Conservation (phyloP, 2,888 invertebrate genomes). For the Ophion ventricosus region DNA sequence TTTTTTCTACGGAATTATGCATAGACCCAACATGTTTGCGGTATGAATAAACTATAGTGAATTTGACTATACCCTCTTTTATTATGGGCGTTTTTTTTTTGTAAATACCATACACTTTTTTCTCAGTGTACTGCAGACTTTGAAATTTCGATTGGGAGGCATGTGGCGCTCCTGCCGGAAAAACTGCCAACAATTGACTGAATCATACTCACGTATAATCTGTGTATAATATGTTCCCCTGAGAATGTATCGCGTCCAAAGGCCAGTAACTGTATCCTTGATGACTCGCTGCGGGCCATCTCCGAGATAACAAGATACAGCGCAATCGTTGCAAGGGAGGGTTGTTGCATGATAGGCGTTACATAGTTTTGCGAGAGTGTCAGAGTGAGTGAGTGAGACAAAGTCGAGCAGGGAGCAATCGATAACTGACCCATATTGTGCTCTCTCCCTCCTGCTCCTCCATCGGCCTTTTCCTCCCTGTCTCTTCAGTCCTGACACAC, state of each 20-base stretch:
- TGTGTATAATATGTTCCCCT: not conserved
- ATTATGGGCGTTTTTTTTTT: too few relatives aligned
- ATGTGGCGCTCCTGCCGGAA: too few relatives aligned
- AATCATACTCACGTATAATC: not conserved
- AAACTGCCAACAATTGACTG: too few relatives aligned
- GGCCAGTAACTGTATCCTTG: not conserved
- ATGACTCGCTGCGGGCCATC: constrained; percentile 60
- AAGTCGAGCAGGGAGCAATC: constrained; percentile 78
- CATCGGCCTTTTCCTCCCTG: constrained; percentile 49
- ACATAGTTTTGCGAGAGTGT: constrained; percentile 73
- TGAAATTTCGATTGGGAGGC: too few relatives aligned
- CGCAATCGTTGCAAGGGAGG: constrained; percentile 63
- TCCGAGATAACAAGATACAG: constrained; percentile 80
- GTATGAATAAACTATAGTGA: too few relatives aligned
- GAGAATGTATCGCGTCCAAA: not conserved
- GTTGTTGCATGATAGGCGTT: constrained; percentile 77
- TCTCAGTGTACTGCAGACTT: too few relatives aligned
- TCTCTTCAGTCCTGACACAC: constrained; percentile 48
- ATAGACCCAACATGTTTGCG: too few relatives aligned
- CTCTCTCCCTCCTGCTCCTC: constrained; percentile 59
- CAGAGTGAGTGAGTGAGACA: constrained; percentile 64
- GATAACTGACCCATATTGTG: constrained; percentile 82
- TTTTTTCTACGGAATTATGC: too few relatives aligned
- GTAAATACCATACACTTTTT: too few relatives aligned
- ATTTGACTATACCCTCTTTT: too few relatives aligned